These are phyloP conservation scores for Rhynchotus rufescens DNA, from an alignment of 2,797 vertebrate genomes.

Conservation along the genomic window DNA sequence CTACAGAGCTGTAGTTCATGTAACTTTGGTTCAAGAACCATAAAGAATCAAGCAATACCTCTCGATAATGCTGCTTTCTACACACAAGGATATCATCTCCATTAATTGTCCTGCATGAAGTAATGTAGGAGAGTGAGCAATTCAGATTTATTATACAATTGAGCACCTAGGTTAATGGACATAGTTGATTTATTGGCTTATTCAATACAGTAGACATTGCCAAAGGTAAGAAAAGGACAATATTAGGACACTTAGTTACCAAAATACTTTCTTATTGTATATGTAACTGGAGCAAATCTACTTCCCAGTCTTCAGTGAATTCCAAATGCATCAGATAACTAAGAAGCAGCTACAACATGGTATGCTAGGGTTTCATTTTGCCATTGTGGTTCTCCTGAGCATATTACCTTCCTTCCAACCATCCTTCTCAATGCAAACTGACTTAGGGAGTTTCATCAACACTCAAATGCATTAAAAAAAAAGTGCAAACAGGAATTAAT, in stretches of 20 bases:
- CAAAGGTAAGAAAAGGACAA: neutral
- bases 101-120: neutral
- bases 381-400: neutral
- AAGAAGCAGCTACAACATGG: neutral
- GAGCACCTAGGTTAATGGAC: neutral
- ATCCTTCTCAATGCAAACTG: neutral
- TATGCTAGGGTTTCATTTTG: neutral
- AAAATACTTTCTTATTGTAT: neutral
- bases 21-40: neutral
- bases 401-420: neutral
- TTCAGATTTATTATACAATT: neutral
- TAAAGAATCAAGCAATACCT: neutral
- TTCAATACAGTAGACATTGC: neutral
- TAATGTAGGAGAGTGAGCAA: neutral
- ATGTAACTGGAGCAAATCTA: neutral
- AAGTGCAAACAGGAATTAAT: neutral
- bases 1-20: neutral
- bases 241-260: neutral
- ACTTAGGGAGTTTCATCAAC: neutral
- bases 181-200: neutral
- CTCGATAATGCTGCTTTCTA: neutral
- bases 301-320: neutral
- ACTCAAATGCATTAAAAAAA: neutral
- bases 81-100: rapidly evolving
- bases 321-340: neutral